Evolutionary conservation across 2,797 vertebrate genomes (phyloP), one percentile per base, ranked within the genome.

Genomic region (Lepidocolaptes lacrymiger): DNA sequence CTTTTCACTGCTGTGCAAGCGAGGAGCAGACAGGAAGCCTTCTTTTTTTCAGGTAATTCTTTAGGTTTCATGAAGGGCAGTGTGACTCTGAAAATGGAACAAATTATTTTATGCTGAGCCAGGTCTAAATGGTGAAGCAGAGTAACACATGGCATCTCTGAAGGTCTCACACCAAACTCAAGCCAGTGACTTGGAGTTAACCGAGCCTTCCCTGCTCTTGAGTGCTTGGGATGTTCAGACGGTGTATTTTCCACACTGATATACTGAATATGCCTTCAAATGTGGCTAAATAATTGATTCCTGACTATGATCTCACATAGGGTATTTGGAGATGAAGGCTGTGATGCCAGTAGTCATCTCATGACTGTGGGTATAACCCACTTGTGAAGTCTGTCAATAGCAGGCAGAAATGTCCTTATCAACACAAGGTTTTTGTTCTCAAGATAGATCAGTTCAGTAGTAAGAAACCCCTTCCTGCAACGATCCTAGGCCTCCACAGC

Each of bases 291-390:
- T 37, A 58, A 51, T 58, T 89, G 44, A 64, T n/a, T 7, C 8
- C 32, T 61, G 52, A 20, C 44, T 55, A 13, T 46, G 30, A 54
- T 26, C 6, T 78, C 49, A 30, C 0, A 0, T 1, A 13, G 8
- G 2, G 4, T 63, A n/a, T 68, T 59, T 61, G 37, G 26, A 71
- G 21, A 32, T 36, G 59, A 77, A 73, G 41, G 30, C 41, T 17
- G 9, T 73, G 41, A n/a, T 30, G 21, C 26, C 14, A n/a, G 7
- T 5, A 61, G 14, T 30, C 28, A 36, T 30, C 18, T 71, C 58
- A n/a, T 10, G 14, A 34, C 6, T 26, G 18, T 37, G 18, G 36
- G 26, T 37, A 5, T 20, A 76, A 41, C 14, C 16, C 19, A 24
- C 5, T 9, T 0, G 1, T 39, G 56, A 83, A 52, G 15, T 20